Evolutionary conservation across 2,888 invertebrate species (phyloP).

Genomic region (Conus canariensis): DNA sequence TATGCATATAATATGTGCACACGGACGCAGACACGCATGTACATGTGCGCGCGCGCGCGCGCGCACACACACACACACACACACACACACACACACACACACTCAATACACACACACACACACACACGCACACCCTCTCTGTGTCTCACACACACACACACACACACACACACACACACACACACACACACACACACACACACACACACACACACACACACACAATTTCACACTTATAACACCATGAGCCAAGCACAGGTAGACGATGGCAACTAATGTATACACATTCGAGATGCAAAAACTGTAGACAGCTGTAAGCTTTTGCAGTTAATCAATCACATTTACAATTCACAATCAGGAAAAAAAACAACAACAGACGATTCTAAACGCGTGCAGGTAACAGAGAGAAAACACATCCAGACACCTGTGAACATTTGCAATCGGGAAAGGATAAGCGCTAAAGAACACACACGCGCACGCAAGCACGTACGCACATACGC

Average conservation of each 20-base stretch:
- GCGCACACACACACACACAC: not conserved
- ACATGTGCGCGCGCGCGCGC: not conserved
- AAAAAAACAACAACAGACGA: no score
- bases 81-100: not conserved
- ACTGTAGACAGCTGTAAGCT: no score
- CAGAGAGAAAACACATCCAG: not conserved
- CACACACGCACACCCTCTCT: not conserved
- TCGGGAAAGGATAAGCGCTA: not conserved
- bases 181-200: not conserved
- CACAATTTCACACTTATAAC: not conserved
- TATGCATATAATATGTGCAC: no score
- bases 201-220: not conserved
- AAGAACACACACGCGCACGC: not conserved
- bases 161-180: not conserved
- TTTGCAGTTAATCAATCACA: no score
- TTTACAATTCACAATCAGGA: no score
- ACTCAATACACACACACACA: not conserved
- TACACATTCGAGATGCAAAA: no score
- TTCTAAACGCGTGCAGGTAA: no score
- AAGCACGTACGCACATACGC: conserved; percentile 6
- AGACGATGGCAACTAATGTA: no score
- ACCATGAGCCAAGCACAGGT: no score
- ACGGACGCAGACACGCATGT: not conserved
- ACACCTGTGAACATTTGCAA: not conserved
- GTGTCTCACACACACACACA: not conserved